phyloP scores from a whole-genome alignment of 2,797 vertebrate species.

The Limosa lapponica region DNA sequence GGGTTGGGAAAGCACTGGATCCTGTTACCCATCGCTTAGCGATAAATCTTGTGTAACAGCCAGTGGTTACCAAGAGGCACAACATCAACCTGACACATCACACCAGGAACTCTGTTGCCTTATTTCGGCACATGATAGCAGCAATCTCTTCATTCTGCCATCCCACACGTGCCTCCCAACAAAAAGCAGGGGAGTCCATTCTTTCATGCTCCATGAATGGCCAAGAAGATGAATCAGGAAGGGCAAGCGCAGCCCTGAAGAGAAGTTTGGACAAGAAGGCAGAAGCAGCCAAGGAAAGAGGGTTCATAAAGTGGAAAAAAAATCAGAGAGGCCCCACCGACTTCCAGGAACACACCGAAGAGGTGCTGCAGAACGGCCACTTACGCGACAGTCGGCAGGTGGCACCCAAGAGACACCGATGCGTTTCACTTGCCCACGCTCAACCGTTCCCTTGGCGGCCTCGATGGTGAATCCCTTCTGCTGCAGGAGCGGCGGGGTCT shows the following conservation, averaged over 20 bases:
- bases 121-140: background rate
- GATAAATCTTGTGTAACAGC: background rate
- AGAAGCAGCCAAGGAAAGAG: background rate
- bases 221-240: background rate
- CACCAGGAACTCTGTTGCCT: background rate
- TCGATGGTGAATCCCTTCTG: slow-evolving; percentile 86
- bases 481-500: slow-evolving; percentile 71
- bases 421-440: slow-evolving; percentile 77
- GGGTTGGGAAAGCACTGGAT: background rate
- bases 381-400: slow-evolving; percentile 78
- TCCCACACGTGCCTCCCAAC: background rate
- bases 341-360: background rate
- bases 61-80: background rate
- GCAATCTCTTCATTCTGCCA: background rate
- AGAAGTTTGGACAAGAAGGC: background rate
- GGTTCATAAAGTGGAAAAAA: background rate
- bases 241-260: background rate
- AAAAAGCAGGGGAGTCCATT: background rate
- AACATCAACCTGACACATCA: background rate
- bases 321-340: background rate
- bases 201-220: background rate
- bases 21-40: background rate
- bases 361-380: background rate
- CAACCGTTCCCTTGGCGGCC: slow-evolving; percentile 77
- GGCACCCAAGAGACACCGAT: slow-evolving; percentile 87